These are phyloP conservation scores for Distichodus sexfasciatus DNA, from an alignment of 2,797 vertebrate species.

Conservation along the genomic window DNA sequence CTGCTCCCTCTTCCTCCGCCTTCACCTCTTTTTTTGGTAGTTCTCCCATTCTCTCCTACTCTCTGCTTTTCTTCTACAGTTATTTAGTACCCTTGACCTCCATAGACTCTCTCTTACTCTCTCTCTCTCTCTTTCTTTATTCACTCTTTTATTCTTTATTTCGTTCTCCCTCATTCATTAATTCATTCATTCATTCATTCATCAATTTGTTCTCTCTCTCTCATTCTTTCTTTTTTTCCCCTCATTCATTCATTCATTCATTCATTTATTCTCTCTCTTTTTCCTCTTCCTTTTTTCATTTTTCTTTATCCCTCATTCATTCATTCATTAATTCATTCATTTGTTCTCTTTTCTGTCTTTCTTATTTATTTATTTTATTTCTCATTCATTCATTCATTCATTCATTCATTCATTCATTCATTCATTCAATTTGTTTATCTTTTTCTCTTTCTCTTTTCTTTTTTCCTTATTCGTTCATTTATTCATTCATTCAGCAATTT, in stretches of 20 bases:
- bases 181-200: no score
- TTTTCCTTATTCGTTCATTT: no score
- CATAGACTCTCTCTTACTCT: not conserved
- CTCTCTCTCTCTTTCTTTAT: slow-evolving; percentile 16
- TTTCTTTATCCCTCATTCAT: not conserved
- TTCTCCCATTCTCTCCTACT: not conserved
- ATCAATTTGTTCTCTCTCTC: no score
- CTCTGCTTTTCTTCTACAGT: not conserved
- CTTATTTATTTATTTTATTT: slow-evolving; percentile 5
- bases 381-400: slow-evolving; percentile 1
- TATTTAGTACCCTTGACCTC: slow-evolving; percentile 21
- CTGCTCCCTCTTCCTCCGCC: not conserved
- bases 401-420: not conserved
- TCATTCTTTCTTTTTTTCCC: slow-evolving; percentile 1
- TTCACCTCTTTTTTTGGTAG: not conserved
- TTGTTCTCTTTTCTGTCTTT: not conserved
- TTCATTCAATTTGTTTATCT: no score
- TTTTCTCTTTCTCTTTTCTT: no score
- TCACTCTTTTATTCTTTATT: not conserved
- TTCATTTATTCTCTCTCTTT: no score
- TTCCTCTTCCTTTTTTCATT: not conserved
- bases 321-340: not conserved
- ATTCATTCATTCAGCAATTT: no score
- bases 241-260: no score
- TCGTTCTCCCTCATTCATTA: no score